Percentiles rank a stretch among this genome's conserved stretches.
Evolutionary conservation across 2,113 vertebrate species (phyloP).

Genomic region (Catharus bicknelli): DNA sequence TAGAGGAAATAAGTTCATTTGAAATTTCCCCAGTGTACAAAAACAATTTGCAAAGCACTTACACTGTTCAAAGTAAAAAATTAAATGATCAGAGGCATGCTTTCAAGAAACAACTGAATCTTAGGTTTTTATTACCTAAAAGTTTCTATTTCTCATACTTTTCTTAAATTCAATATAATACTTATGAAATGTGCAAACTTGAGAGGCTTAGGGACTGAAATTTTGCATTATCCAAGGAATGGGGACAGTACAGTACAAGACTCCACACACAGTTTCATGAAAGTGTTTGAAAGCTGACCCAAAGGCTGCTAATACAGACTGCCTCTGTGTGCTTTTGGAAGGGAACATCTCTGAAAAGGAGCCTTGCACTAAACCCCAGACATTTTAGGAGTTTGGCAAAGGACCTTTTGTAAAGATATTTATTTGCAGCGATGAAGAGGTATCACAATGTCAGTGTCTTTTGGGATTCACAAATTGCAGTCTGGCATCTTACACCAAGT

Average conservation of each 20-base stretch:
- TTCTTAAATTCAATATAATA: background rate
- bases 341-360: background rate
- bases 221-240: background rate
- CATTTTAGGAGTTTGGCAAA: background rate
- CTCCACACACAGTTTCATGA: accelerated
- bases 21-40: background rate
- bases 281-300: background rate
- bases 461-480: background rate
- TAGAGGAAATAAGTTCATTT: background rate
- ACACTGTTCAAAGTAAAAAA: background rate
- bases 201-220: background rate
- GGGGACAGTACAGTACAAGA: background rate
- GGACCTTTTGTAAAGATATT: background rate
- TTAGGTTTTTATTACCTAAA: background rate
- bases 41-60: background rate
- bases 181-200: background rate
- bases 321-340: background rate
- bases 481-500: background rate
- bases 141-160: background rate
- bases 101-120: background rate
- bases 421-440: background rate
- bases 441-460: background rate
- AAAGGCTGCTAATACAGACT: background rate
- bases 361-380: background rate
- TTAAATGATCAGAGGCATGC: background rate